Percentiles rank a stretch among this genome's conserved stretches.
Conservation (phyloP, 2,888 invertebrate species). For the Nephrotoma appendiculata region DNA sequence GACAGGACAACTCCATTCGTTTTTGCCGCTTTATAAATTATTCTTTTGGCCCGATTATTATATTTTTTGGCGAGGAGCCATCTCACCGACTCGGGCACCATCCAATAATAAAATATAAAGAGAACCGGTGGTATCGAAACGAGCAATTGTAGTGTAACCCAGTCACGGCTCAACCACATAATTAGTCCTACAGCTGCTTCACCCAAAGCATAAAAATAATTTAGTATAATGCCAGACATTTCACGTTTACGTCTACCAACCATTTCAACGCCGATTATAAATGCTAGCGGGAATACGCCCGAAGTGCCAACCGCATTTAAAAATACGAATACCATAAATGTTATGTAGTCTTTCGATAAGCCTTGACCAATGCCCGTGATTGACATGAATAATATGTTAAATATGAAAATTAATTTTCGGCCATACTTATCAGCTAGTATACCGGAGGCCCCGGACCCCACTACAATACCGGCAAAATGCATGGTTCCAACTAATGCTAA, state of each 20-base stretch:
- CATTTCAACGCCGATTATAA: constrained; percentile 48
- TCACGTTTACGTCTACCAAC: constrained; percentile 46
- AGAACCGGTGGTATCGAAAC: constrained; percentile 44
- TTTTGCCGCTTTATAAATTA: constrained; percentile 40
- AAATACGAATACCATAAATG: constrained; percentile 38
- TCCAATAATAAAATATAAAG: constrained; percentile 45
- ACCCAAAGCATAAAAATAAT: constrained; percentile 49
- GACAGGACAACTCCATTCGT: constrained; percentile 38
- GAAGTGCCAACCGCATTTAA: constrained; percentile 46
- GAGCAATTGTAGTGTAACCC: constrained; percentile 41
- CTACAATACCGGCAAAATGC: constrained; percentile 46
- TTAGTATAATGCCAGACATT: constrained; percentile 44
- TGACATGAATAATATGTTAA: constrained; percentile 41
- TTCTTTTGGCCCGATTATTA: constrained; percentile 37
- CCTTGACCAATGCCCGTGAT: constrained; percentile 40
- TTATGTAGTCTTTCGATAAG: constrained; percentile 36
- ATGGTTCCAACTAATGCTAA: constrained; percentile 43
- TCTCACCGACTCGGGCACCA: constrained; percentile 48
- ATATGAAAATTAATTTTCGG: constrained; percentile 40
- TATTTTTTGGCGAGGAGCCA: constrained; percentile 45
- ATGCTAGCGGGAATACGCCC: constrained; percentile 44
- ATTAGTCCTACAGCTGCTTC: constrained; percentile 44
- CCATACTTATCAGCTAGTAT: constrained; percentile 48
- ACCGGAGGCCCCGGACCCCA: constrained; percentile 43
- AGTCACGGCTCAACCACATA: constrained; percentile 43